Percentiles rank a stretch among this genome's conserved stretches.
Evolutionary conservation across 92 coral and sea anemone species (phyloP).

Genomic region (Zoanthus sansibaricus): DNA sequence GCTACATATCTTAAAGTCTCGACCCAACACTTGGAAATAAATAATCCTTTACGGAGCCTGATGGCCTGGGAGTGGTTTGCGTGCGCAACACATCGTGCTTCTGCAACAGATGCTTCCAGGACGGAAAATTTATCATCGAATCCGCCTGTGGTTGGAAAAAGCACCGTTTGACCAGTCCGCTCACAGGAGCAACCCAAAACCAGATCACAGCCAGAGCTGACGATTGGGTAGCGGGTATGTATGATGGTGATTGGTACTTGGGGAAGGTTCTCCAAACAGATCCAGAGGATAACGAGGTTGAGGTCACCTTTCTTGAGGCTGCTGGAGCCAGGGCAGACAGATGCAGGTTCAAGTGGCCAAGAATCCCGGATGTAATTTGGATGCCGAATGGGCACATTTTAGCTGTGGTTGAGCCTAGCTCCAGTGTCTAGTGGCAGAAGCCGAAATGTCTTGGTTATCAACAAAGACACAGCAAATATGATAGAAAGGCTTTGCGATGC

Average conservation of each 20-base stretch:
- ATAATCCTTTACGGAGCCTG: no score
- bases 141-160: slow-evolving; percentile 34
- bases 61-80: slow-evolving; percentile 12
- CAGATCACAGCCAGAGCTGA: slow-evolving; percentile 6
- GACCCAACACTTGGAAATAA: no score
- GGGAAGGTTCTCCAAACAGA: not conserved
- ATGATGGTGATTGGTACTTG: slow-evolving; percentile 14
- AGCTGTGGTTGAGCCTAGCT: slow-evolving; percentile 13
- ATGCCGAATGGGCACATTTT: slow-evolving; percentile 5
- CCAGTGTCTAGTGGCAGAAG: slow-evolving; percentile 6
- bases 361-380: not conserved
- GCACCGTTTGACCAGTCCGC: slow-evolving; percentile 17
- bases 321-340: slow-evolving; percentile 9
- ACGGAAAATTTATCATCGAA: slow-evolving; percentile 15
- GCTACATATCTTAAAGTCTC: no score
- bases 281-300: slow-evolving; percentile 1
- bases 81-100: slow-evolving; percentile 35
- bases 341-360: slow-evolving; percentile 9
- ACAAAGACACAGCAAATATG: slow-evolving; percentile 5
- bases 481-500: not conserved
- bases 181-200: slow-evolving; percentile 9
- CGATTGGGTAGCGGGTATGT: slow-evolving; percentile 1
- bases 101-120: slow-evolving; percentile 27
- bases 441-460: slow-evolving; percentile 11
- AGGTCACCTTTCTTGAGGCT: slow-evolving; percentile 9